These are phyloP conservation scores for Oopsacas minuta DNA, from an alignment of 37 sponge, comb jelly and placozoan species.

Conservation along the genomic window DNA sequence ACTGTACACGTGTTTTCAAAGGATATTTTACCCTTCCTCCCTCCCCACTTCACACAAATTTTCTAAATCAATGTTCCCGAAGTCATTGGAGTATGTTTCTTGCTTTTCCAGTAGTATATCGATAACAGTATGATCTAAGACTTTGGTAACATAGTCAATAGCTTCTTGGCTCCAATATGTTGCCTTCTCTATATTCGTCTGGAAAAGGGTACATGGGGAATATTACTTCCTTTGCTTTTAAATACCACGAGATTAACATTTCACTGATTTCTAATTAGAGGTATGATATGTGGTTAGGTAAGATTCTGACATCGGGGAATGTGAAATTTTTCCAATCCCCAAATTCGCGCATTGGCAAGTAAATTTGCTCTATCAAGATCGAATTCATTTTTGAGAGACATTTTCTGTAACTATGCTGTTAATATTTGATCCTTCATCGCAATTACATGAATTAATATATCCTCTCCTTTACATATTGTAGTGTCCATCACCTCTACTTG, in stretches of 20 bases:
- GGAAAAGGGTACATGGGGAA: background rate
- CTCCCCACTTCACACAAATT: no score
- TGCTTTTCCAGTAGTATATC: background rate
- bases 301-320: background rate
- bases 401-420: no score
- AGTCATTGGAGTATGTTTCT: background rate
- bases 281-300: background rate
- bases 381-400: constrained; percentile 1
- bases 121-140: background rate
- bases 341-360: background rate
- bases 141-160: constrained; percentile 3
- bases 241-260: constrained; percentile 8
- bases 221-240: background rate
- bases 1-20: no score
- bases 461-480: background rate
- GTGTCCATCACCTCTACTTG: constrained; percentile 10
- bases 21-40: no score
- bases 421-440: background rate
- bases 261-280: background rate
- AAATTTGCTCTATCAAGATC: constrained; percentile 1
- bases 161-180: background rate
- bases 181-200: background rate
- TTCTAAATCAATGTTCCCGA: background rate
- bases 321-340: background rate
- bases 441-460: background rate